Percentiles rank a stretch among this genome's conserved stretches.
phyloP scores from a whole-genome alignment of 2,797 vertebrate species.

The Rhabdomys pumilio region DNA sequence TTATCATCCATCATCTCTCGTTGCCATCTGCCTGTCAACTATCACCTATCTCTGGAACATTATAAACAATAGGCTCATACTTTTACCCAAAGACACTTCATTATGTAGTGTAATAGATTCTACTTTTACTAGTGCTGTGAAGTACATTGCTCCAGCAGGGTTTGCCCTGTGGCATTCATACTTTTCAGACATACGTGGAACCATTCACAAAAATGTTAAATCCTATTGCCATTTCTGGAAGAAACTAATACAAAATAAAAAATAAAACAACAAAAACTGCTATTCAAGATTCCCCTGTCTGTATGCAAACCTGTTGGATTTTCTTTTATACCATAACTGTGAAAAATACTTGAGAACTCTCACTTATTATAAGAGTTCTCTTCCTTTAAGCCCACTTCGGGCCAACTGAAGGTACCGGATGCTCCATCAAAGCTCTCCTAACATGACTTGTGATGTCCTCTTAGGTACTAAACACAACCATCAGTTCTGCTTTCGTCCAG shows the following conservation, averaged over 20 bases:
- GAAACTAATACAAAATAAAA: not conserved
- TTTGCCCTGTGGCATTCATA: not conserved
- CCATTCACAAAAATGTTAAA: not conserved
- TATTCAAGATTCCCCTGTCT: not conserved
- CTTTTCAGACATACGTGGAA: not conserved
- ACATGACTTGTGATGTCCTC: not conserved
- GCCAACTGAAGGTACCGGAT: accelerated
- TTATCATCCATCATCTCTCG: not conserved
- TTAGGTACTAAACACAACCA: not conserved
- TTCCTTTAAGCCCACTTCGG: not conserved
- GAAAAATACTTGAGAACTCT: not conserved
- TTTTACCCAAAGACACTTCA: not conserved
- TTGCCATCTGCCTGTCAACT: not conserved
- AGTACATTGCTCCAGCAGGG: not conserved
- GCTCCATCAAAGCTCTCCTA: not conserved
- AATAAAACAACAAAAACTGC: not conserved
- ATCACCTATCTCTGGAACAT: not conserved
- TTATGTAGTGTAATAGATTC: not conserved
- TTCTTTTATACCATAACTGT: not conserved
- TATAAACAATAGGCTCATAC: not conserved
- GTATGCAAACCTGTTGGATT: not conserved
- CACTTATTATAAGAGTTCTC: not conserved
- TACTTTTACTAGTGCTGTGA: not conserved
- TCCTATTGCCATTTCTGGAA: not conserved
- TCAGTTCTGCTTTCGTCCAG: not conserved